Conservation (phyloP, 2,888 invertebrate species). For the Sipha maydis region DNA sequence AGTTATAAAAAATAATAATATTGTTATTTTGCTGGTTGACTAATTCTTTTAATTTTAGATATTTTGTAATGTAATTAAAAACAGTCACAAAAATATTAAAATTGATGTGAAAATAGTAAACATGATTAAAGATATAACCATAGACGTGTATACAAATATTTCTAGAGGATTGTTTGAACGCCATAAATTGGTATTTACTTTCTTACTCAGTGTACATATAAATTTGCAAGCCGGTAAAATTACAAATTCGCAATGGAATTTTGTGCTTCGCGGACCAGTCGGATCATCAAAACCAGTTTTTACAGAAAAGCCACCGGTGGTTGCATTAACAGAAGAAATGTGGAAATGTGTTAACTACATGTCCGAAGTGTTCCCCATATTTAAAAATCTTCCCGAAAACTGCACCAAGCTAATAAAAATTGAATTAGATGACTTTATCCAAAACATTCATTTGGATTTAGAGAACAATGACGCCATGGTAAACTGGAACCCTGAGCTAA, state of each 20-base stretch:
- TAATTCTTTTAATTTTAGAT: conserved; percentile 26
- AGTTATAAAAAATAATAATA: conserved; percentile 28
- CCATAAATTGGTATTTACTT: conserved; percentile 92
- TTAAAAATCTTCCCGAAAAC: conserved; percentile 51
- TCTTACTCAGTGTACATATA: conserved; percentile 68
- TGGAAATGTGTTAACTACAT: conserved; percentile 71
- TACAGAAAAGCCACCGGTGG: conserved; percentile 73
- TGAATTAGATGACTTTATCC: conserved; percentile 24
- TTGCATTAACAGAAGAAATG: conserved; percentile 74
- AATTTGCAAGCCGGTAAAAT: conserved; percentile 43
- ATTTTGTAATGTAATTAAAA: conserved; percentile 76
- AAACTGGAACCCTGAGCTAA: conserved; percentile 27
- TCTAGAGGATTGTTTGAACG: conserved; percentile 93
- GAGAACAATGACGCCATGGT: background rate
- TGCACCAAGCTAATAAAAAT: conserved; percentile 16
- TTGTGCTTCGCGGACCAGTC: conserved; percentile 78
- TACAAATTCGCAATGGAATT: conserved; percentile 75
- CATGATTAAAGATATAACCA: conserved; percentile 85
- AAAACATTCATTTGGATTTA: conserved; percentile 34
- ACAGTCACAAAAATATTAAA: conserved; percentile 77
- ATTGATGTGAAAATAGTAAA: conserved; percentile 77
- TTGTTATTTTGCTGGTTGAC: conserved; percentile 68
- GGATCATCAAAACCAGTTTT: conserved; percentile 65
- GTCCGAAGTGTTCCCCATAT: conserved; percentile 42
- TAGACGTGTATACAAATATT: conserved; percentile 88